Percentiles rank a stretch among this genome's conserved stretches.
Conservation (phyloP, 2,113 vertebrate species). For the Aramus guarauna region DNA sequence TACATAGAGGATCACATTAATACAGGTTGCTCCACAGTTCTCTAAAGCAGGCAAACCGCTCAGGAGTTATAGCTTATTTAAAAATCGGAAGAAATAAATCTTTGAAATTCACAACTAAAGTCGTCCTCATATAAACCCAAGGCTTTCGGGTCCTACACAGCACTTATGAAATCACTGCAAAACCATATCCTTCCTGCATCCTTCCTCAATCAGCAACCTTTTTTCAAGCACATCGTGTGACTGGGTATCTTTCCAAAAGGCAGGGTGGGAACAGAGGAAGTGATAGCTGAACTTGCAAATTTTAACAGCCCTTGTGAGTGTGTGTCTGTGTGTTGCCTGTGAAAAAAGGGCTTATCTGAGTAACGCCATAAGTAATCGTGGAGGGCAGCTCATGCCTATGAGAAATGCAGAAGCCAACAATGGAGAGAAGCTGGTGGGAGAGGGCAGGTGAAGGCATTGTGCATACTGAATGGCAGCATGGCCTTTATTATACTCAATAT, state of each 20-base stretch:
- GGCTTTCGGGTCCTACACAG: not conserved
- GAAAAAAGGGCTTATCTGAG: slow-evolving; percentile 46
- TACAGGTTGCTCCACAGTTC: not conserved
- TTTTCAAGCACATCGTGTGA: not conserved
- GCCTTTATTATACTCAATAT: slow-evolving; percentile 10
- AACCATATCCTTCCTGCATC: slow-evolving; percentile 57
- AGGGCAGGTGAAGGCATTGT: slow-evolving; percentile 12
- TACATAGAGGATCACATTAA: not conserved
- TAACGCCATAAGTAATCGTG: not conserved
- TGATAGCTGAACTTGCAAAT: slow-evolving; percentile 35
- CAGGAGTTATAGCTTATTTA: not conserved
- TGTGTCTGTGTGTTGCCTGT: not conserved
- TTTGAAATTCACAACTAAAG: slow-evolving; percentile 10
- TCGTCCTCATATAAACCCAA: not conserved
- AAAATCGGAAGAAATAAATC: not conserved
- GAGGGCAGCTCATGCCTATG: not conserved
- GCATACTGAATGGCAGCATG: not conserved
- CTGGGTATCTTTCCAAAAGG: slow-evolving; percentile 43
- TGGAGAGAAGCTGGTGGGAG: not conserved
- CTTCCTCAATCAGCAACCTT: slow-evolving; percentile 58
- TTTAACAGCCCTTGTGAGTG: slow-evolving; percentile 10
- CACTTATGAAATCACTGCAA: slow-evolving; percentile 30
- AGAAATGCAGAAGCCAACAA: slow-evolving; percentile 15
- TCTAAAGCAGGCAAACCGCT: not conserved
- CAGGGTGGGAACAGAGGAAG: slow-evolving; percentile 61